Evolutionary conservation across 1,140 invertebrate species (phyloP).

Genomic region (Zeugodacus cucurbitae): DNA sequence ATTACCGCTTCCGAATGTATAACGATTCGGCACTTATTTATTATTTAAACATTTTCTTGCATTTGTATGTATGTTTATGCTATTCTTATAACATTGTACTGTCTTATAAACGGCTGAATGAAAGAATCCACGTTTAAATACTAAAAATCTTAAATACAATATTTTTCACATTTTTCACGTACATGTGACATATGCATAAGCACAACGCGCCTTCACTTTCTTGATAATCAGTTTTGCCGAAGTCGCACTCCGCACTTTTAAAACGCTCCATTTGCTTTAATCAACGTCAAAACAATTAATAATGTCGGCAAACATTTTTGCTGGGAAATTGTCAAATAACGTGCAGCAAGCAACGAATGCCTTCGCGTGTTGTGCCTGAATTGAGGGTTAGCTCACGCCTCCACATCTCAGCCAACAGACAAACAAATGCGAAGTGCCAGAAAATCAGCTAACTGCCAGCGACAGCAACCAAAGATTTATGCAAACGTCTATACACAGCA

Average conservation of each 20-base stretch:
- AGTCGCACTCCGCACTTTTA: background rate
- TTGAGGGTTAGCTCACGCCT: background rate
- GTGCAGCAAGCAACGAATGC: background rate
- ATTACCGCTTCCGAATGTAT: too few relatives aligned
- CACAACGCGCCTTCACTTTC: too few relatives aligned
- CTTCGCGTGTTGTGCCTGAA: background rate
- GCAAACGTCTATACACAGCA: background rate
- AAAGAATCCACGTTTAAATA: too few relatives aligned
- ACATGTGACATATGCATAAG: too few relatives aligned
- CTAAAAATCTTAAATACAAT: too few relatives aligned
- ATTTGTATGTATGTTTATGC: too few relatives aligned
- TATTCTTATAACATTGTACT: too few relatives aligned
- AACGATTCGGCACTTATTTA: too few relatives aligned
- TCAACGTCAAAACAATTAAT: constrained; percentile 38
- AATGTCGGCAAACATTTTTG: constrained; percentile 5
- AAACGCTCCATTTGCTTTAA: constrained; percentile 18
- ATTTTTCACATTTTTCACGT: too few relatives aligned
- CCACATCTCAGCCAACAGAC: background rate
- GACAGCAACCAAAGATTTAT: constrained; percentile 12
- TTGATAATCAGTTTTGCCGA: background rate
- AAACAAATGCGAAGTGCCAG: constrained; percentile 1
- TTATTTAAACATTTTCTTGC: too few relatives aligned
- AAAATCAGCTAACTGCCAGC: constrained; percentile 29
- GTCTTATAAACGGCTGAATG: too few relatives aligned
- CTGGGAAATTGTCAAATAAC: constrained; percentile 18